Conservation (phyloP, 2,113 vertebrate species). For the western clawed frog (Xenopus tropicalis) region DNA sequence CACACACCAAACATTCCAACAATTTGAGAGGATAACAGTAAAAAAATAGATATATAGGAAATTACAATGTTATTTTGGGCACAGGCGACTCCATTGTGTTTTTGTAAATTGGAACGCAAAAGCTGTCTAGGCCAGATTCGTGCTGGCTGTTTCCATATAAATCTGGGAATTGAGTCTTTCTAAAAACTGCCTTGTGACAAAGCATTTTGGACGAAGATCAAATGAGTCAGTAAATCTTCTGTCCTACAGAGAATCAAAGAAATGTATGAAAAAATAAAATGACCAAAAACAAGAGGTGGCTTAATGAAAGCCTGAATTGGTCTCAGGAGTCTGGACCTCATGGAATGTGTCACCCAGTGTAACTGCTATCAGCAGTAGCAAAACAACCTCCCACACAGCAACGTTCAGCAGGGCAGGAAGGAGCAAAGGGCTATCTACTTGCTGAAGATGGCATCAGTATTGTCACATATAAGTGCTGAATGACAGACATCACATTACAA, state of each 20-base stretch:
- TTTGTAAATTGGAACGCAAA: conserved; percentile 2
- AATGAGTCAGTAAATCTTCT: conserved; percentile 24
- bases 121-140: conserved; percentile 10
- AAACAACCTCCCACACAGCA: conserved; percentile 18
- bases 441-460: conserved; percentile 13
- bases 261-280: conserved; percentile 21
- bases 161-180: conserved; percentile 1
- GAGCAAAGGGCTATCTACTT: not conserved
- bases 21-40: conserved; percentile 5
- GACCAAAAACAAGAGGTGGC: conserved; percentile 10
- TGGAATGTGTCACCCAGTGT: conserved; percentile 14
- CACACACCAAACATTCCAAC: not conserved
- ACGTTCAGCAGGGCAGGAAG: conserved; percentile 2
- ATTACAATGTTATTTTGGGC: conserved; percentile 28
- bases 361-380: conserved; percentile 7
- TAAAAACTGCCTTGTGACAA: not conserved
- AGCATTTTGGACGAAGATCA: conserved; percentile 8
- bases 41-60: conserved; percentile 31
- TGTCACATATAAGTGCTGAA: conserved; percentile 20
- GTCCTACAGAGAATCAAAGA: not conserved
- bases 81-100: conserved; percentile 12
- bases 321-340: conserved; percentile 16
- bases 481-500: conserved; percentile 7
- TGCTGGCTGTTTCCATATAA: not conserved
- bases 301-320: conserved; percentile 23